Evolutionary conservation across 2,113 vertebrate species (phyloP).

Genomic region (Aptenodytes patagonicus): DNA sequence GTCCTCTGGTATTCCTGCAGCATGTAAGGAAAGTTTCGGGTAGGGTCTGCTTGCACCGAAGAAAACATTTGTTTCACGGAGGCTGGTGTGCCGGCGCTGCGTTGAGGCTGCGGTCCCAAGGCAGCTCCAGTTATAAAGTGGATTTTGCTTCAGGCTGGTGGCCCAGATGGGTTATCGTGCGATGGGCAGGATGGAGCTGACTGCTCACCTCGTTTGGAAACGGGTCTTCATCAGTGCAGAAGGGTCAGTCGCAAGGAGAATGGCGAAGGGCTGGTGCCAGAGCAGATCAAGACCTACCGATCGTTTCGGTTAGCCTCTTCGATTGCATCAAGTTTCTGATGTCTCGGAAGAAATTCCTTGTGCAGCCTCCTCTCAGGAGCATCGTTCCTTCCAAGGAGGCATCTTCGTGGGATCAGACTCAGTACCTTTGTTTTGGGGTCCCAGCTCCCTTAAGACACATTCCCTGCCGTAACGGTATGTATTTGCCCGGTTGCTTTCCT

Average conservation of each 20-base stretch:
- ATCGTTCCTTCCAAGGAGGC: neutral
- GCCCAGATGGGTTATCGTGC: fast-evolving
- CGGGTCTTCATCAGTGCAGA: fast-evolving
- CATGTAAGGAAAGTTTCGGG: neutral
- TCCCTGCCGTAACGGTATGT: neutral
- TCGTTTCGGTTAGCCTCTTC: fast-evolving
- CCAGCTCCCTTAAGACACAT: fast-evolving
- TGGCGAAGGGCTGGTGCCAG: neutral
- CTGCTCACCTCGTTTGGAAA: neutral
- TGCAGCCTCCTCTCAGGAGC: neutral
- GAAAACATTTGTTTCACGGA: fast-evolving
- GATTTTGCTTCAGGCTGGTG: neutral
- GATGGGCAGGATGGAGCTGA: neutral
- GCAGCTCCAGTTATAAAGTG: neutral
- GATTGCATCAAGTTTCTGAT: neutral
- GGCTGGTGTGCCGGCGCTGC: neutral
- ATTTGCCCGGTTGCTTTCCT: neutral
- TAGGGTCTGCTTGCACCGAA: neutral
- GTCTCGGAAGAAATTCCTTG: neutral
- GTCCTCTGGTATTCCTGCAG: neutral
- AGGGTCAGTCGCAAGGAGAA: neutral
- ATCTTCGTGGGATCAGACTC: fast-evolving
- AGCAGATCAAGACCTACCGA: no score
- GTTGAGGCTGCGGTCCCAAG: no score
- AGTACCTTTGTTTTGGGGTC: neutral